Conservation (phyloP, 2,113 vertebrate genomes). For the Bubo bubo region DNA sequence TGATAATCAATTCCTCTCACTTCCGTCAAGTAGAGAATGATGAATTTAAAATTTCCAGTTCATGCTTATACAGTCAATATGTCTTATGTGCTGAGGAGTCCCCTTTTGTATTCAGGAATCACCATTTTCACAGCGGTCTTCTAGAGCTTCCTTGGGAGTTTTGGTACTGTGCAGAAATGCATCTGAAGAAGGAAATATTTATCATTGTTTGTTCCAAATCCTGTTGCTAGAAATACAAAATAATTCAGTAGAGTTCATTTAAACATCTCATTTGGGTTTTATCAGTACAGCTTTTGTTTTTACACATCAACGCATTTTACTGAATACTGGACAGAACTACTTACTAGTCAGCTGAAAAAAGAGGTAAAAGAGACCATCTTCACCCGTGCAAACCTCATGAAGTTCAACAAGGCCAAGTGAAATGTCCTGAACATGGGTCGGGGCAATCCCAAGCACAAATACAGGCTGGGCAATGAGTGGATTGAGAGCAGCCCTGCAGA, state of each 20-base stretch:
- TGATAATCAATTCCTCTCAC: not conserved
- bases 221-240: not conserved
- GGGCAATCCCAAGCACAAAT: too few relatives aligned
- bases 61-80: not conserved
- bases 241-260: not conserved
- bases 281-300: not conserved
- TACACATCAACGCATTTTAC: not conserved
- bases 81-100: not conserved
- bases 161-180: not conserved
- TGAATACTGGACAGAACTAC: not conserved
- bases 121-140: not conserved
- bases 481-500: too few relatives aligned
- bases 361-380: not conserved
- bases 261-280: rapidly evolving
- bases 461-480: too few relatives aligned
- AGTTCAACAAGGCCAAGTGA: too few relatives aligned
- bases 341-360: not conserved
- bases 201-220: not conserved
- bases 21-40: not conserved
- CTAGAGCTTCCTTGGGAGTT: not conserved
- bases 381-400: too few relatives aligned
- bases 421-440: too few relatives aligned
- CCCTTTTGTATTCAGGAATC: not conserved
- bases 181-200: not conserved
- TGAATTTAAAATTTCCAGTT: not conserved